Percentiles rank a stretch among this genome's conserved stretches.
Conservation (phyloP, 2,797 vertebrate genomes). For the Leontopithecus rosalia region DNA sequence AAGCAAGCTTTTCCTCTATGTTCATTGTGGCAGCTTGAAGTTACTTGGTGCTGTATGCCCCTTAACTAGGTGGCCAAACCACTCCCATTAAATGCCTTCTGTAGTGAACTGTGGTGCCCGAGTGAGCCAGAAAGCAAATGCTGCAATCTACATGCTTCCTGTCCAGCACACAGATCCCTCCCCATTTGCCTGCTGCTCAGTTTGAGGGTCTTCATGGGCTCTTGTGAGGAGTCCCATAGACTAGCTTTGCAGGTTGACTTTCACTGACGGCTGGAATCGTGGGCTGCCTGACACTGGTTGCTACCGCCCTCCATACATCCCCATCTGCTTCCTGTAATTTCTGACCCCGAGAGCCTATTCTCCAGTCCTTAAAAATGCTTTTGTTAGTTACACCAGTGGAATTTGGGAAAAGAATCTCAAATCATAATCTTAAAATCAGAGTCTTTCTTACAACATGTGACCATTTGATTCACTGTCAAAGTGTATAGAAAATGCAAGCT, state of each 20-base stretch:
- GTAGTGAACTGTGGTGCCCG: not conserved
- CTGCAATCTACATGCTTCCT: not conserved
- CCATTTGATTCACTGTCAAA: not conserved
- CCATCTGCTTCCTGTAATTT: not conserved
- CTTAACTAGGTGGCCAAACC: not conserved
- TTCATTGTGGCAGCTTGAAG: not conserved
- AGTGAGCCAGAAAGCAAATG: not conserved
- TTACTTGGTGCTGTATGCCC: not conserved
- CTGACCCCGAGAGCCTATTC: not conserved
- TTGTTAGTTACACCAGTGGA: not conserved
- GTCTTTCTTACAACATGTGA: not conserved
- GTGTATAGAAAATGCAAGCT: not conserved
- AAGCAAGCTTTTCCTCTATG: not conserved
- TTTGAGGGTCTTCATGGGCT: not conserved
- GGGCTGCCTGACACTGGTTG: not conserved
- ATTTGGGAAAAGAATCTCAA: conserved; percentile 30
- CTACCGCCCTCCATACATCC: not conserved
- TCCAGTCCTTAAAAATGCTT: not conserved
- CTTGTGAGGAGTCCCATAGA: not conserved
- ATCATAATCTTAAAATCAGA: not conserved
- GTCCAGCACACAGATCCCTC: not conserved
- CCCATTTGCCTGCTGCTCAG: not conserved
- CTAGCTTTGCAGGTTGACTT: not conserved
- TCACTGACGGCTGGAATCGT: not conserved
- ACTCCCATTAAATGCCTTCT: not conserved